Percentiles rank a stretch among this genome's conserved stretches.
phyloP scores from a whole-genome alignment of 2,113 vertebrate species.

The Nanorana parkeri region DNA sequence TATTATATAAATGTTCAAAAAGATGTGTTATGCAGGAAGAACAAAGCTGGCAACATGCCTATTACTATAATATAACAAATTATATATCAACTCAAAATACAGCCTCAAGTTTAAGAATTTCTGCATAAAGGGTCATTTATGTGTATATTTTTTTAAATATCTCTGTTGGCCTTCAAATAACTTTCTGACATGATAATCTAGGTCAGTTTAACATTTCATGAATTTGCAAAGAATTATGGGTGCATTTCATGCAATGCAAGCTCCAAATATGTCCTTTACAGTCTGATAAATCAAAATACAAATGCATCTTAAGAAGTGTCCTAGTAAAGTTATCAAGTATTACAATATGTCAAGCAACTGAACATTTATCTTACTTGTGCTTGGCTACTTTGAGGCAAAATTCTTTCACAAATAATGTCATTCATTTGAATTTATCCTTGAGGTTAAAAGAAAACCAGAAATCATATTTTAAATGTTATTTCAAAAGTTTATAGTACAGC shows the following conservation, averaged over 20 bases:
- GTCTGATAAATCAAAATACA: slow-evolving; percentile 59
- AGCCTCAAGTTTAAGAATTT: too few relatives aligned
- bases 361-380: slow-evolving; percentile 58
- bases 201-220: slow-evolving; percentile 45
- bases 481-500: slow-evolving; percentile 49
- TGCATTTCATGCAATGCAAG: slow-evolving; percentile 52
- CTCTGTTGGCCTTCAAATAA: slow-evolving; percentile 12
- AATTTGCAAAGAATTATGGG: slow-evolving; percentile 60
- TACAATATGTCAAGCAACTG: slow-evolving; percentile 51
- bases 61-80: too few relatives aligned
- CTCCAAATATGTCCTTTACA: slow-evolving; percentile 61
- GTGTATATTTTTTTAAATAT: neutral
- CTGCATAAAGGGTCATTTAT: neutral
- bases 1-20: too few relatives aligned
- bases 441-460: slow-evolving; percentile 51
- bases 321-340: slow-evolving; percentile 53
- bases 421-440: slow-evolving; percentile 63
- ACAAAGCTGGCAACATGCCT: too few relatives aligned
- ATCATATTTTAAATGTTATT: slow-evolving; percentile 59
- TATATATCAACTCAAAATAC: too few relatives aligned
- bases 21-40: too few relatives aligned
- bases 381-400: slow-evolving; percentile 51
- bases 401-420: slow-evolving; percentile 53
- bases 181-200: slow-evolving; percentile 17
- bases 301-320: slow-evolving; percentile 53